phyloP scores from a whole-genome alignment of 1,140 invertebrate genomes.

The Melitaea cinxia region DNA sequence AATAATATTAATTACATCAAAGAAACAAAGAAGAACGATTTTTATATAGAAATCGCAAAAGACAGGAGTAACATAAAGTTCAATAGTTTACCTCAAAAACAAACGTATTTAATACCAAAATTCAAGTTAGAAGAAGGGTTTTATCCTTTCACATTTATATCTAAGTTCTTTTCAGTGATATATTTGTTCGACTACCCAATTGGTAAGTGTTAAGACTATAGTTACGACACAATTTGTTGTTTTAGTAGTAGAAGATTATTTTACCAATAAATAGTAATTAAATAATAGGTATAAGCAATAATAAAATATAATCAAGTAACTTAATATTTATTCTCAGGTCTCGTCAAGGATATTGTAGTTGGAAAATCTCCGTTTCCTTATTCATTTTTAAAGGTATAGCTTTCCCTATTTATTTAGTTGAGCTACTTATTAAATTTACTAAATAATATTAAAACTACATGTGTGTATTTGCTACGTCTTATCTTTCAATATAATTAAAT shows the following conservation, averaged over 20 bases:
- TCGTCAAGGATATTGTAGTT: conserved; percentile 70
- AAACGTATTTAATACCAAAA: conserved; percentile 74
- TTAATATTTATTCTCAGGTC: conserved; percentile 52
- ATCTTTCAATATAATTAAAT: not conserved
- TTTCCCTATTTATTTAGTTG: not conserved
- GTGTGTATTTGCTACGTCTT: not conserved
- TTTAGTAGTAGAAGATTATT: not conserved
- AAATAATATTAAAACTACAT: not conserved
- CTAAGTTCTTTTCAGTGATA: conserved; percentile 70
- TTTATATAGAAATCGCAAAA: conserved; percentile 52
- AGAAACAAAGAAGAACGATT: conserved; percentile 59
- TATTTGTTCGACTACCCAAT: conserved; percentile 74
- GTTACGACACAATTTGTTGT: not conserved
- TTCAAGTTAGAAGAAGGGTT: conserved; percentile 70
- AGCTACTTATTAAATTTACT: not conserved
- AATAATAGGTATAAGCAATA: no score
- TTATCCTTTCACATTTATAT: conserved; percentile 72
- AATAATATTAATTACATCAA: conserved; percentile 59
- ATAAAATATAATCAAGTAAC: no score
- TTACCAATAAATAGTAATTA: not conserved
- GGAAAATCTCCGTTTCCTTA: conserved; percentile 72
- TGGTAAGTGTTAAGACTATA: conserved; percentile 59
- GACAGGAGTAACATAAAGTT: conserved; percentile 75
- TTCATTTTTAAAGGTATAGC: conserved; percentile 70
- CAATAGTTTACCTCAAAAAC: conserved; percentile 66